Base-by-base conservation (phyloP, 1,140 invertebrate species). In the Calephelis virginiensis region DNA sequence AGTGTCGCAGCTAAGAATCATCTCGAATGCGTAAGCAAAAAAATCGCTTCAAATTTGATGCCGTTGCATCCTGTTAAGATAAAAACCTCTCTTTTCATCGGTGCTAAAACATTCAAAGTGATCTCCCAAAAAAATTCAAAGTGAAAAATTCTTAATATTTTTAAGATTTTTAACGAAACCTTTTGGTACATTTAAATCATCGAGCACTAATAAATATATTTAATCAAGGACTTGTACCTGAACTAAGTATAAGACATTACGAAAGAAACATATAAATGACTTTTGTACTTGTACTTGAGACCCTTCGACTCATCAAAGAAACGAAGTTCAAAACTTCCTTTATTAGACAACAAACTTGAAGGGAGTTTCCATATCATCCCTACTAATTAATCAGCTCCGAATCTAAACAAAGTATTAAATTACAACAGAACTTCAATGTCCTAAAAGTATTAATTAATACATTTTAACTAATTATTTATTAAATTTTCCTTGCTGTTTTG, bases 321-420 rank as follows among this genome's bases (percentile, higher is more conserved):
- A 67, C 66, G 56, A 66, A 65, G 12, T 75, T 66, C 69, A 67
- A 72, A 78, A 76, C 67, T 78, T 76, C 70, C 69, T 71, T 78
- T 76, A 76, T 76, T 78, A 78, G 68, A 76, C 64, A 71, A 69
- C 68, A 72, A 78, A 76, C 69, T 78, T 66, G 62, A 64, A 70
- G 66, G 65, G 67, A 71, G 65, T 70, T 72, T 76, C 70, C 76
- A 76, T 74, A 76, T 76, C 70, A 75, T 77, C 70, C 74, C 69
- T 78, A 72, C 74, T 78, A 78, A 78, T 78, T 78, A 78, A 78
- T 76, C 74, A 76, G 69, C 61, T 62, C 63, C 60, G 67, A 70
- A 77, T 74, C 68, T 60, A 74, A 78, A 78, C 76, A 78, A 73
- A 74, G 74, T 76, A 76, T 71, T 67, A 78, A 78, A 73, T 75